These are phyloP conservation scores for Apoderus coryli DNA, from an alignment of 2,888 invertebrate species.

Conservation along the genomic window DNA sequence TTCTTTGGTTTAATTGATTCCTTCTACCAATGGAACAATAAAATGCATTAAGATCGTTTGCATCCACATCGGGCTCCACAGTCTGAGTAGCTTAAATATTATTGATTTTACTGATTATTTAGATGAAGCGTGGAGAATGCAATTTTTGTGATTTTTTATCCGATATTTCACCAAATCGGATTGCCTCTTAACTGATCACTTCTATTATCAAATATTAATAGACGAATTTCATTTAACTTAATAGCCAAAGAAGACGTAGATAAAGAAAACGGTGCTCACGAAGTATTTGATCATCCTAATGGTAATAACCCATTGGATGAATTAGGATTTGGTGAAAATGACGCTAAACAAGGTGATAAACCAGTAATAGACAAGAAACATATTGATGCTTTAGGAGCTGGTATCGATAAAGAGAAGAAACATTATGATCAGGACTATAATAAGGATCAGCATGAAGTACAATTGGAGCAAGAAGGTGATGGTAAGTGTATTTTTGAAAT, in stretches of 20 bases:
- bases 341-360: slow-evolving; percentile 19
- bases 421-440: slow-evolving; percentile 23
- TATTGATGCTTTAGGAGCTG: slow-evolving; percentile 19
- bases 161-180: too few relatives aligned
- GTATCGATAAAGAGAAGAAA: slow-evolving; percentile 19
- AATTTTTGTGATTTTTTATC: too few relatives aligned
- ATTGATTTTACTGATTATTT: too few relatives aligned
- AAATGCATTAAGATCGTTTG: too few relatives aligned
- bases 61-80: too few relatives aligned
- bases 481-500: slow-evolving; percentile 26
- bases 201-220: slow-evolving; percentile 4
- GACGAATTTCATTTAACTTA: not conserved
- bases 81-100: too few relatives aligned
- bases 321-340: slow-evolving; percentile 20
- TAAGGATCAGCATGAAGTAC: slow-evolving; percentile 19
- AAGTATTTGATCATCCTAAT: slow-evolving; percentile 25
- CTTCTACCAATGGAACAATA: too few relatives aligned
- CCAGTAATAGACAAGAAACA: slow-evolving; percentile 20
- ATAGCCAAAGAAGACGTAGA: slow-evolving; percentile 23
- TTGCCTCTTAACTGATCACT: too few relatives aligned
- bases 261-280: slow-evolving; percentile 28
- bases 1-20: too few relatives aligned
- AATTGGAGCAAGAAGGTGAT: slow-evolving; percentile 29
- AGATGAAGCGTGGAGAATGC: too few relatives aligned
- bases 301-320: slow-evolving; percentile 18